Base-by-base conservation (phyloP, 1,140 invertebrate genomes). In the Orchesella cincta region DNA sequence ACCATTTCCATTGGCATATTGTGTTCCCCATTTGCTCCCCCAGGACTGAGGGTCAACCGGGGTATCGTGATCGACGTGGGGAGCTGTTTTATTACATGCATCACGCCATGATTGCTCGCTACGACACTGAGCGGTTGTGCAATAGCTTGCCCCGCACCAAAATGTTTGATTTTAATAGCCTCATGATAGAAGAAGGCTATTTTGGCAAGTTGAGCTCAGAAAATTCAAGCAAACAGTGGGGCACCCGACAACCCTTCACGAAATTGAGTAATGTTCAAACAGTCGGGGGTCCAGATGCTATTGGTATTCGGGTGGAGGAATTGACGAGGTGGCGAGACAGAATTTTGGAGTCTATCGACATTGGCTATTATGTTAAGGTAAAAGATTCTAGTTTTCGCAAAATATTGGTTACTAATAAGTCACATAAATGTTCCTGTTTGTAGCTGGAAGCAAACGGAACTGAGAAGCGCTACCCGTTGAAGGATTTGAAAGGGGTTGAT, bases 1-100 rank as follows among this genome's bases (percentile, higher is more conserved):
- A 92, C 82, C 91, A 95, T 82, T 95, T 93, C 93, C 93, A 95
- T 82, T 92, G 91, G 92, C 92, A 94, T 85, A 85, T 93, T 74
- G 90, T 93, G 34, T 46, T 73, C 46, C 39, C 39, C 1, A 46
- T 14, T 2, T 73, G 34, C 36, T 8, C 34, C 5, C 39, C 39
- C 18, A 46, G 20, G 14, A n/a, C 36, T 73, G 23, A 12, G 14
- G 46, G 29, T 23, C 8, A 14, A 39, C 8, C 8, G 34, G 35
- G 35, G 92, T 82, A 91, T 95, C 82, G 91, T 34, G 89, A 92
- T 83, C 86, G 91, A 51, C 88, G 90, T 31, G 91, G 91, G n/a
- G 91, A 92, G 84, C 86, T 92, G 0, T 92, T 92, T 84, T 92
- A 89, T 82, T 92, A 91, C 83, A 91, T 91, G 90, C 91, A 92